Base-by-base conservation (phyloP, 2,113 vertebrate species). In the pig (Sus scrofa) region DNA sequence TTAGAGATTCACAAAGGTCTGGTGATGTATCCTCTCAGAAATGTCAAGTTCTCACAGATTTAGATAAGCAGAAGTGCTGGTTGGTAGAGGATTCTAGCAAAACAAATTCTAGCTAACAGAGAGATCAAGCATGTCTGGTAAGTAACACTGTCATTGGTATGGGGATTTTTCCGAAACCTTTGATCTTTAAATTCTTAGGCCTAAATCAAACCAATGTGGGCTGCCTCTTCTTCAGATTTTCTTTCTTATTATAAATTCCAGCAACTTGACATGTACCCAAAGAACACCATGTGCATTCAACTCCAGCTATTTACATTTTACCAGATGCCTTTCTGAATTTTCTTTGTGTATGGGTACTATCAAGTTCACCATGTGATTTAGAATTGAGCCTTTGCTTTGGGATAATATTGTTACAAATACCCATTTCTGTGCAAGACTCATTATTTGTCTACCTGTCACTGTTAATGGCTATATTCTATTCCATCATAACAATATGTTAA, bases 141-240 rank as follows among this genome's bases (percentile, higher is more conserved):
- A 96, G 74, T 89, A 92, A 73, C 27, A 78, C n/a, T 86, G 37
- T 87, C 37, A 89, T 19, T 58, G 44, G 65, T 65, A 95, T 27
- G 39, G 26, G 27, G 20, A 58, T 83, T 91, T 78, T 91, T 58
- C 34, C 82, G 93, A 90, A 93, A 50, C 12, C 39, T 62, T 94
- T 97, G 77, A 94, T 93, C 37, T 96, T 73, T 77, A 96, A 95
- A n/a, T 97, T 91, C 30, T n/a, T 27, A 79, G 86, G 24, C 16
- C 52, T 86, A 95, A 70, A 89, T 97, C 32, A 86, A 89, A 91
- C 44, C 3, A 82, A 26, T 50, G 30, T 83, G 56, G 62, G 34
- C 37, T 86, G 24, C 16, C 27, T 73, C 86, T 93, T 96, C 32
- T 87, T 87, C 58, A 89, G 68, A 79, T 78, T 97, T 93, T 82